Evolutionary conservation across 2,113 vertebrate genomes (phyloP), one percentile per base, ranked within the genome.

Genomic region (Desmodus rotundus): DNA sequence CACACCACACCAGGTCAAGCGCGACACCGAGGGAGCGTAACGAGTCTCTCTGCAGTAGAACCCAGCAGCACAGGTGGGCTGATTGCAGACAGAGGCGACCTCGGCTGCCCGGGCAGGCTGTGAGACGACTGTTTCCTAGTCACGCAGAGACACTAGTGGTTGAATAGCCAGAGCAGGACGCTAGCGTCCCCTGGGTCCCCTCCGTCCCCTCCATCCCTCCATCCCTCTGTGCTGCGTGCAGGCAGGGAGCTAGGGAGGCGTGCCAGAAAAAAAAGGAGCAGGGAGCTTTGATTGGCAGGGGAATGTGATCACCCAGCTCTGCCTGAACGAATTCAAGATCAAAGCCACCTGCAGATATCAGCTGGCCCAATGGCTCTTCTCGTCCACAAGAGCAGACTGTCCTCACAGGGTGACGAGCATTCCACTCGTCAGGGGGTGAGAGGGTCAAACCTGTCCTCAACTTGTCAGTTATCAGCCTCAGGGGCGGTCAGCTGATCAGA

Each of bases 101-200:
- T 80, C 63, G 26, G 58, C 50, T 16, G 38, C 61, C 50, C 15
- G 2, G 36, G 26, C 58, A 52, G 52, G 63, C 43, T n/a, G 41
- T 3, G 15, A 50, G 20, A 58, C 1, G 1, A 20, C 19, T 3
- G 38, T 67, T 16, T 26, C 33, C 28, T 11, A 2, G 19, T 9
- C 20, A 43, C 15, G 1, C 15, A 20, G 61, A 13, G 80, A n/a
- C 41, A 8, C 3, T 28, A 41, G 26, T 61, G 17, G n/a, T 50
- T 63, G 2, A 38, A 0, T 10, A 33, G 26, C 4, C 20, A 10
- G 61, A 28, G 14, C 14, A 2, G 0, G 1, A 58, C 0, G 2
- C 24, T 31, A 45, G 12, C 36, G 5, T 20, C 8, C 13, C n/a
- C n/a, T n/a, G n/a, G n/a, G n/a, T n/a, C n/a, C n/a, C n/a, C n/a